These are phyloP conservation scores for Capreolus pygargus DNA, from an alignment of 2,113 vertebrate species.

Conservation along the genomic window DNA sequence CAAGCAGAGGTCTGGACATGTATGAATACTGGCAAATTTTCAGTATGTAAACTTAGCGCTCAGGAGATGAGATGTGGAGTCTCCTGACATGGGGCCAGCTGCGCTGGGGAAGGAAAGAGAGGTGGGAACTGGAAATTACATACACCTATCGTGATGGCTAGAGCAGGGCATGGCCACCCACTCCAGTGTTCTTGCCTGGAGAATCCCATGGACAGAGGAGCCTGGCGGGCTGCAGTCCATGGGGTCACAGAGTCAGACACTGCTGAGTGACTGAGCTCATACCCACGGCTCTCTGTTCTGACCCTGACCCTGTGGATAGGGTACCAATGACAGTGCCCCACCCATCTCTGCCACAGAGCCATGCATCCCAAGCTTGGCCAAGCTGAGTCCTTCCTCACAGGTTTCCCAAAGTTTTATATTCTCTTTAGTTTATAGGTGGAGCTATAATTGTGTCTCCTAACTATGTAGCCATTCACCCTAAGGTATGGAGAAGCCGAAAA, in stretches of 20 bases:
- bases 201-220: neutral
- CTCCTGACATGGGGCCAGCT: neutral
- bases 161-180: neutral
- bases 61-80: neutral
- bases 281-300: neutral
- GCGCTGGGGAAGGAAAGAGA: neutral
- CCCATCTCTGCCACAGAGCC: neutral
- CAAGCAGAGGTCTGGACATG: neutral
- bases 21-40: neutral
- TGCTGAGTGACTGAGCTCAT: rapidly evolving
- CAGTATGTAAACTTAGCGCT: neutral
- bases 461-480: neutral
- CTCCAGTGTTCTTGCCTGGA: neutral
- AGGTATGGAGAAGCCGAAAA: neutral
- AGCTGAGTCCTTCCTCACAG: neutral
- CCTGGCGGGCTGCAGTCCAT: neutral
- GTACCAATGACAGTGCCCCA: neutral
- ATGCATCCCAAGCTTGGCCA: neutral
- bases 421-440: neutral
- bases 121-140: neutral
- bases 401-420: neutral
- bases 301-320: neutral
- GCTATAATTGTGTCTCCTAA: neutral
- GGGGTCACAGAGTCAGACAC: neutral
- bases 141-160: neutral